phyloP scores from a whole-genome alignment of 2,113 vertebrate species.

The Galemys pyrenaicus region DNA sequence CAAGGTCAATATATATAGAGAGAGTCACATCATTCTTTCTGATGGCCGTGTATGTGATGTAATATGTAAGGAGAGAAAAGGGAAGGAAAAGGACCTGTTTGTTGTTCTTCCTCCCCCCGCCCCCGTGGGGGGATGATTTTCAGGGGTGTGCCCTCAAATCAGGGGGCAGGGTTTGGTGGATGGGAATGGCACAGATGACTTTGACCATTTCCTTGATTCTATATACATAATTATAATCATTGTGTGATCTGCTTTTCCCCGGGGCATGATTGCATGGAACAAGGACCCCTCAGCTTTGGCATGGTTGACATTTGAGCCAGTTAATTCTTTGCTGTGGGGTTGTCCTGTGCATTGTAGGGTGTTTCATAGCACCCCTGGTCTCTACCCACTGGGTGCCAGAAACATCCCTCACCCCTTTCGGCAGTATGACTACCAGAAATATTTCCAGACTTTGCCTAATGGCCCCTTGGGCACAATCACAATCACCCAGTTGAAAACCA shows the following conservation, averaged over 20 bases:
- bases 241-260: background rate
- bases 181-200: background rate
- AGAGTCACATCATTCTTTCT: background rate
- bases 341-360: too few species aligned
- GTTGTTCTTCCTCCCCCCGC: background rate
- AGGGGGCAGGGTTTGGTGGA: background rate
- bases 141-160: background rate
- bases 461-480: background rate
- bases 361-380: too few species aligned
- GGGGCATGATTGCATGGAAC: background rate
- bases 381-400: background rate
- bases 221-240: background rate
- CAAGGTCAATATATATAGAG: background rate
- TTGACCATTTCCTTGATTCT: background rate
- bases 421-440: background rate
- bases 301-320: background rate
- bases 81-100: background rate
- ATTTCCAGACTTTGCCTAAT: background rate
- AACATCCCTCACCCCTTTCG: too few species aligned
- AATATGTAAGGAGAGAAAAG: background rate
- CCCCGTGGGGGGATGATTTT: background rate
- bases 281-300: background rate
- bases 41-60: background rate
- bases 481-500: background rate
- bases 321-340: background rate